These are phyloP conservation scores for Sander lucioperca DNA, from an alignment of 2,113 vertebrate genomes.

Conservation along the genomic window DNA sequence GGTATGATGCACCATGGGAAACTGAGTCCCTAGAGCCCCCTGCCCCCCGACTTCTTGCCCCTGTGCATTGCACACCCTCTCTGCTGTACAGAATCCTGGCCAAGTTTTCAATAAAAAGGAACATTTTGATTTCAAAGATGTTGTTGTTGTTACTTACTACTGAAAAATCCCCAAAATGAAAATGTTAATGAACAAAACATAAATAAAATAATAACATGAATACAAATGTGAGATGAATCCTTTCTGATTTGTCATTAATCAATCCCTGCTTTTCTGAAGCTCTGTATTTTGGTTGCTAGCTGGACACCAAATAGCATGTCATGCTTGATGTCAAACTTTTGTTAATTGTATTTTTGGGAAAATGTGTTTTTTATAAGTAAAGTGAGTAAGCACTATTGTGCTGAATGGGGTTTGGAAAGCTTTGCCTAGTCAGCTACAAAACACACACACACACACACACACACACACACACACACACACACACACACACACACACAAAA, in stretches of 20 bases:
- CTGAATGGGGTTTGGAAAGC: neutral
- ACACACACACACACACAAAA: neutral
- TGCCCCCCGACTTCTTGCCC: conserved; percentile 63
- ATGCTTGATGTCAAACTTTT: neutral
- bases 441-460: neutral
- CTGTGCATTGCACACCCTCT: conserved; percentile 75
- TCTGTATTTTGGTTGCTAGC: neutral
- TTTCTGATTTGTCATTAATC: neutral
- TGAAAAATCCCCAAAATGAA: neutral
- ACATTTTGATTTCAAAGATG: conserved; percentile 77
- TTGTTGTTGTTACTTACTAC: conserved; percentile 54
- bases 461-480: no score
- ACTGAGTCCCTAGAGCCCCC: conserved; percentile 68
- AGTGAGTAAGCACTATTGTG: no score
- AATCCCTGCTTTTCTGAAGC: neutral
- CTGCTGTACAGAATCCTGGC: conserved; percentile 85
- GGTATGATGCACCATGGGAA: conserved; percentile 76
- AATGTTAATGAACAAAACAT: neutral
- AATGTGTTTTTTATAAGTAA: no score
- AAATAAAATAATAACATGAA: conserved; percentile 6
- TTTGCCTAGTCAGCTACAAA: neutral
- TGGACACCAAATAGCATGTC: neutral
- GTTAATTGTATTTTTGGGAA: no score
- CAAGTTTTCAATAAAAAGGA: conserved; percentile 87
- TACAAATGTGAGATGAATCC: neutral